phyloP scores from a whole-genome alignment of 1,140 invertebrate genomes.

The Acromyrmex echinatior region DNA sequence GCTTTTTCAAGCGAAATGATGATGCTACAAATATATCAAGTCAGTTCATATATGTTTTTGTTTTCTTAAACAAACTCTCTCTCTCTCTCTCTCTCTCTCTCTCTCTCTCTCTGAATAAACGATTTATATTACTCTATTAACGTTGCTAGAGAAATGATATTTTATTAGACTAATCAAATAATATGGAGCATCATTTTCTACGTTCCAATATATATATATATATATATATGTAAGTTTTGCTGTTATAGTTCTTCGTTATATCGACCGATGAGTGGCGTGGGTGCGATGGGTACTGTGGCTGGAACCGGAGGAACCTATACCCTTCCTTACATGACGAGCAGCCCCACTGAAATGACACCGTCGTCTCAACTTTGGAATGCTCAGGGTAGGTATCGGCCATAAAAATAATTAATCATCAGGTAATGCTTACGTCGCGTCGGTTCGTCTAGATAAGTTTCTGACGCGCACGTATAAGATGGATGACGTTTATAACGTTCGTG shows the following conservation, averaged over 20 bases:
- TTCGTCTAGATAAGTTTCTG: background rate
- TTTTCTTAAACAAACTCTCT: background rate
- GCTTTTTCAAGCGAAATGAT: background rate
- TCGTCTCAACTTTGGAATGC: conserved; percentile 78
- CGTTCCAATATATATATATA: background rate
- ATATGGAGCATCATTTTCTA: background rate
- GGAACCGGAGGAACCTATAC: conserved; percentile 70
- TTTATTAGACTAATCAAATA: background rate
- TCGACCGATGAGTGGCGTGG: conserved; percentile 77
- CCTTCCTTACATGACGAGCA: conserved; percentile 78
- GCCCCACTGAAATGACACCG: conserved; percentile 76
- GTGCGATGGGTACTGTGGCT: conserved; percentile 69
- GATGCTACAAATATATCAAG: background rate
- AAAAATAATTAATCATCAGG: background rate
- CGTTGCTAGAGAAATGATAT: background rate
- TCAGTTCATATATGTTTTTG: background rate
- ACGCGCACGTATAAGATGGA: background rate
- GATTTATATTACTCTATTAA: background rate
- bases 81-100: too few relatives aligned
- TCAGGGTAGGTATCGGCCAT: conserved; percentile 74
- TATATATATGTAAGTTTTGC: background rate
- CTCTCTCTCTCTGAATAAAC: too few relatives aligned
- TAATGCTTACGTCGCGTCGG: background rate
- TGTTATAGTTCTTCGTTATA: conserved; percentile 81
- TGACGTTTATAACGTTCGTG: background rate